phyloP scores from a whole-genome alignment of 2,113 vertebrate species.

The Castor canadensis region DNA sequence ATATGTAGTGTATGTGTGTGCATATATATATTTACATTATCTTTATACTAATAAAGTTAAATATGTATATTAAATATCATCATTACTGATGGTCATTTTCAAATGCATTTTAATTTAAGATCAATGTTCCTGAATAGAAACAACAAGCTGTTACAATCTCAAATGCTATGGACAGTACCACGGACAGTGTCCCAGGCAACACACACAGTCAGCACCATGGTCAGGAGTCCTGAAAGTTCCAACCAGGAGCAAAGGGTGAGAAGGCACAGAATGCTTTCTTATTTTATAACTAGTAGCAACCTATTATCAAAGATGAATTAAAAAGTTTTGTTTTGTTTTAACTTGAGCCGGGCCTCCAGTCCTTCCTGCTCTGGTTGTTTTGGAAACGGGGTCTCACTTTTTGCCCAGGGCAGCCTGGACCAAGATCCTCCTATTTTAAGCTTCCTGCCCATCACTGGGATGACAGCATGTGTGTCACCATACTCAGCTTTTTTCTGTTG shows the following conservation, averaged over 20 bases:
- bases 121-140: not conserved
- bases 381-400: too few species aligned
- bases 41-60: not conserved
- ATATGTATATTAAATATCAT: not conserved
- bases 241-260: not conserved
- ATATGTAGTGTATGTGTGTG: not conserved
- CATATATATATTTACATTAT: not conserved
- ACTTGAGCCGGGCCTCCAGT: too few species aligned
- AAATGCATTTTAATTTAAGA: conserved; percentile 34
- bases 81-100: not conserved
- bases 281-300: not conserved
- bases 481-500: too few species aligned
- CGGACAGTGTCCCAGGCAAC: not conserved
- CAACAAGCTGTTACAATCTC: not conserved
- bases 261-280: not conserved
- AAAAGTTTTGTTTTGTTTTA: too few species aligned
- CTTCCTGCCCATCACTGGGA: too few species aligned
- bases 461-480: too few species aligned
- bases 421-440: too few species aligned
- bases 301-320: not conserved
- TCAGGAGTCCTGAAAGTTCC: not conserved
- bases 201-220: conserved; percentile 35
- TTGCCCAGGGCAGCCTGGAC: too few species aligned
- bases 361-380: too few species aligned
- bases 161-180: conserved; percentile 19